phyloP scores from a whole-genome alignment of 2,888 invertebrate genomes.

The Rhimphoctona megacephalus region DNA sequence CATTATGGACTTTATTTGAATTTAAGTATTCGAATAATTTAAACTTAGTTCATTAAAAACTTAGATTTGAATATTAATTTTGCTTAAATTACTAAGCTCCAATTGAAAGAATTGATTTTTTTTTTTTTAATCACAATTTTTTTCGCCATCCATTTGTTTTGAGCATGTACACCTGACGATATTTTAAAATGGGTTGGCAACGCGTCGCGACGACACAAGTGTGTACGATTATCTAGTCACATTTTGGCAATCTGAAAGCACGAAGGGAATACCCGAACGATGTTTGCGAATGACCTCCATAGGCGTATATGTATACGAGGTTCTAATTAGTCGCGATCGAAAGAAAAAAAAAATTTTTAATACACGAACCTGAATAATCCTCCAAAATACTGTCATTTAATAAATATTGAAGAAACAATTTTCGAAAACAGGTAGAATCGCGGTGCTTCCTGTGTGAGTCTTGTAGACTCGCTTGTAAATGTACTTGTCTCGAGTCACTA shows the following conservation, averaged over 20 bases:
- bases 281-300: constrained; percentile 40
- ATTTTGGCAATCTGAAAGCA: constrained; percentile 19
- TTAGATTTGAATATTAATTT: not conserved
- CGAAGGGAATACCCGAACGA: not conserved
- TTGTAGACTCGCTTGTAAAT: too few relatives aligned
- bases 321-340: too few relatives aligned
- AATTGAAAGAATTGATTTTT: not conserved
- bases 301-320: not conserved
- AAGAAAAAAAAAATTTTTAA: too few relatives aligned
- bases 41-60: not conserved
- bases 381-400: too few relatives aligned
- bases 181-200: constrained; percentile 5
- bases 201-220: not conserved
- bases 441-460: too few relatives aligned
- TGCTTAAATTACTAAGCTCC: not conserved
- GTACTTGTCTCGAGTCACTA: too few relatives aligned
- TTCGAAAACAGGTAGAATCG: too few relatives aligned
- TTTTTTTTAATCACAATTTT: not conserved
- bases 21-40: not conserved
- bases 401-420: too few relatives aligned
- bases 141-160: not conserved
- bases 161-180: not conserved
- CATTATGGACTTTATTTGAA: not conserved
- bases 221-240: constrained; percentile 14
- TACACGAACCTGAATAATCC: too few relatives aligned